Base-by-base conservation (phyloP, 2,113 vertebrate species). In the Monarcha castaneiventris region DNA sequence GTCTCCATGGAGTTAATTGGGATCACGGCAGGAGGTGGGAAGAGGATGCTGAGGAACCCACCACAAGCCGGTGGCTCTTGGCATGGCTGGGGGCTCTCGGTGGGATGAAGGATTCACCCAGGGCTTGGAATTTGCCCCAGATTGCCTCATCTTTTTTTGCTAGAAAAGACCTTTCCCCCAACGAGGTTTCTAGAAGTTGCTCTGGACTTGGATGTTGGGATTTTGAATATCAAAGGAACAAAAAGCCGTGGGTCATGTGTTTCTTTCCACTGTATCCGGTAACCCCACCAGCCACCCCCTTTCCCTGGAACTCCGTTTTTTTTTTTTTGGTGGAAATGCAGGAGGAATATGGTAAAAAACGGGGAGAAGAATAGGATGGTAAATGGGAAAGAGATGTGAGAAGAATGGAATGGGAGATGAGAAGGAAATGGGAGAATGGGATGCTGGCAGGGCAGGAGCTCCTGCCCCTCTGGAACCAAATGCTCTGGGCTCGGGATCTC, bases 221-320 rank as follows among this genome's bases (percentile, higher is more conserved):
- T 81, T 54, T 51, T n/a, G 35, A 27, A 17, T 4, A 11, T 3
- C 33, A 16, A 21, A 43, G 2, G 32, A 69, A 25, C 9, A 11
- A 39, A 26, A 29, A 63, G 23, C n/a, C 0, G 2, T 4, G 22
- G 29, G 41, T 23, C 30, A 26, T 0, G 0, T 0, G 0, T n/a
- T 55, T 48, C 58, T 51, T 26, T 37, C 44, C 14, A 0, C 35
- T 10, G 20, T 1, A 6, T 9, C 21, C 0, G 0, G 41, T 1
- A 5, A 12, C 13, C 59, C 22, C 16, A 27, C 67, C 27, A 9
- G 23, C 12, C 41, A 5, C 1, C 44, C 58, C 39, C 1, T 49
- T 19, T 10, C 48, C 10, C 23, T 7, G 51, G n/a, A 87, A 27
- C 29, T 62, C 46, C 8, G 4, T 10, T 7, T 23, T 23, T 44